Evolutionary conservation across 2,797 vertebrate genomes (phyloP).

Genomic region (Triplophysa bombifrons): DNA sequence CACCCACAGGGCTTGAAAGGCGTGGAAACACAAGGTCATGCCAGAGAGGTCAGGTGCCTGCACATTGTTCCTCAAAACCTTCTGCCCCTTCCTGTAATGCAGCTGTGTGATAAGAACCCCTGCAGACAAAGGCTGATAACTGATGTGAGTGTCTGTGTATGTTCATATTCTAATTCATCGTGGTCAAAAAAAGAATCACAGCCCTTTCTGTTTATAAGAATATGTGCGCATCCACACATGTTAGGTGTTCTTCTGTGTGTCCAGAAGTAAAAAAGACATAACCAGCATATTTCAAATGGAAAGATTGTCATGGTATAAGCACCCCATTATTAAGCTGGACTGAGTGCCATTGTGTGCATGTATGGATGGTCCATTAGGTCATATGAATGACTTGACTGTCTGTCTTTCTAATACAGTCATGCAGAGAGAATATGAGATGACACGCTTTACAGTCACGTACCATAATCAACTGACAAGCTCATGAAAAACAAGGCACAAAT

Average conservation of each 20-base stretch:
- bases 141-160: conserved; percentile 73
- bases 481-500: conserved; percentile 16
- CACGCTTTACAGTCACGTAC: conserved; percentile 27
- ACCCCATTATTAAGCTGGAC: conserved; percentile 89
- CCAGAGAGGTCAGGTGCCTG: conserved; percentile 82
- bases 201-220: conserved; percentile 52
- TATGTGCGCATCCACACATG: background rate
- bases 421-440: conserved; percentile 39
- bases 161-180: conserved; percentile 67
- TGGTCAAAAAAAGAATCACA: conserved; percentile 76
- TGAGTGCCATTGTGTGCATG: conserved; percentile 92
- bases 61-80: conserved; percentile 89
- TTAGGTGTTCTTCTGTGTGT: conserved; percentile 21
- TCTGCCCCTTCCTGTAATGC: conserved; percentile 88
- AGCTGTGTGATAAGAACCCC: conserved; percentile 86
- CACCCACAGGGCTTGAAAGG: conserved; percentile 66
- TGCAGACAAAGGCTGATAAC: conserved; percentile 91
- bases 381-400: conserved; percentile 90
- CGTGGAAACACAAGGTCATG: conserved; percentile 89
- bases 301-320: conserved; percentile 79
- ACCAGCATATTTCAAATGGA: conserved; percentile 68
- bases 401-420: conserved; percentile 53
- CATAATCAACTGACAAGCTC: conserved; percentile 28
- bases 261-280: conserved; percentile 46
- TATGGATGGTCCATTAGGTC: conserved; percentile 88